Percentiles rank a stretch among this genome's conserved stretches.
These are phyloP conservation scores for Naja naja DNA, from an alignment of 2,113 vertebrate species.

Conservation along the genomic window DNA sequence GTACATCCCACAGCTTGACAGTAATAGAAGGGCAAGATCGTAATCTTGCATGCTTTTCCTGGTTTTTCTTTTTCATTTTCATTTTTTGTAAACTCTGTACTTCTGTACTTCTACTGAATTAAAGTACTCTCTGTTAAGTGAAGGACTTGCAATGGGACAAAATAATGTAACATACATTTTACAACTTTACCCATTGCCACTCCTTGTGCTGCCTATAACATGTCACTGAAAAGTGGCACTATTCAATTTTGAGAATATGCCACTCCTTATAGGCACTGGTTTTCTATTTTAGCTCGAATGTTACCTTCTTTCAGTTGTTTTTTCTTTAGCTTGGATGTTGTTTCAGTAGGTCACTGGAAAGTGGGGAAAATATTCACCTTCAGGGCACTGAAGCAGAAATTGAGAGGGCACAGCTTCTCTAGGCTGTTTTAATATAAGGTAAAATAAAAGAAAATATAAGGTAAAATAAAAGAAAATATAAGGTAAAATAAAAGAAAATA, in stretches of 20 bases:
- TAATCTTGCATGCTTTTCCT: not conserved
- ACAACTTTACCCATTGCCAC: not conserved
- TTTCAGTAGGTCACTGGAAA: not conserved
- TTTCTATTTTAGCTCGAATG: not conserved
- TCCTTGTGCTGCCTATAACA: not conserved
- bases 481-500: not conserved
- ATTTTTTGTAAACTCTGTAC: too few relatives aligned
- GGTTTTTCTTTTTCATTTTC: not conserved
- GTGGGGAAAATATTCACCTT: not conserved
- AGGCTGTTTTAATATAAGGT: not conserved
- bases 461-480: not conserved
- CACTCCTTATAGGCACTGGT: not conserved
- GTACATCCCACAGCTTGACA: not conserved
- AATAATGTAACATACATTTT: not conserved
- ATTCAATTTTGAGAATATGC: not conserved
- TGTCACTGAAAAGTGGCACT: not conserved
- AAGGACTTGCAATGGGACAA: not conserved
- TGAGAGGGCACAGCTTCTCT: not conserved
- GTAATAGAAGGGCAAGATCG: not conserved
- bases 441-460: not conserved
- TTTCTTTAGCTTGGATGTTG: not conserved
- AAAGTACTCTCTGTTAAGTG: not conserved
- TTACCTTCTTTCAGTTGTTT: not conserved
- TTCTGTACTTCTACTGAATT: not conserved
- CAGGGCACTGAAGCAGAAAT: not conserved